phyloP scores from a whole-genome alignment of 2,888 invertebrate species.

The Eulithis prunata region DNA sequence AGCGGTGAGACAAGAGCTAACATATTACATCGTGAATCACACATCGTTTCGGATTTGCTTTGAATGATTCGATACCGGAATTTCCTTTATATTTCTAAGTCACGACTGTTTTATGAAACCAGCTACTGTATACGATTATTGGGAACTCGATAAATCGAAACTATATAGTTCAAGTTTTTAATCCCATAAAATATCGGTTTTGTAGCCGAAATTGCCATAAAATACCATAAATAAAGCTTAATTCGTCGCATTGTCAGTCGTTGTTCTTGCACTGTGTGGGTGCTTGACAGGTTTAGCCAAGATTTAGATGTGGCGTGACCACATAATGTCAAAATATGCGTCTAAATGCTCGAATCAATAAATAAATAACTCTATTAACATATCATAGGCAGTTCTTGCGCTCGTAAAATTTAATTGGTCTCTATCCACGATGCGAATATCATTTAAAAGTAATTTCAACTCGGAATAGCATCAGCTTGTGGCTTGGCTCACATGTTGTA shows the following conservation, averaged over 20 bases:
- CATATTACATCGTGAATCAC: conserved; percentile 51
- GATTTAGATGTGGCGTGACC: conserved; percentile 62
- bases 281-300: conserved; percentile 52
- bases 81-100: conserved; percentile 48
- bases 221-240: conserved; percentile 53
- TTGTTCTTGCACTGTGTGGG: conserved; percentile 52
- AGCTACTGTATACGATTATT: conserved; percentile 48
- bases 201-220: conserved; percentile 42
- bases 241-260: conserved; percentile 48
- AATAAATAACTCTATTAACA: conserved; percentile 49
- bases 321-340: conserved; percentile 59
- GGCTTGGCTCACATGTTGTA: background rate
- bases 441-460: conserved; percentile 31
- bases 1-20: conserved; percentile 45
- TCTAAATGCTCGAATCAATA: conserved; percentile 43
- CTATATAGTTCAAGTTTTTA: conserved; percentile 38
- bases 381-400: conserved; percentile 37
- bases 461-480: conserved; percentile 14
- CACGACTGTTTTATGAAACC: conserved; percentile 48
- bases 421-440: conserved; percentile 27
- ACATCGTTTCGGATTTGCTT: conserved; percentile 40
- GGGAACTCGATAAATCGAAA: conserved; percentile 38
- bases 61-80: conserved; percentile 57
- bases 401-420: conserved; percentile 40
- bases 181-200: conserved; percentile 42